Conservation (phyloP, 2,113 vertebrate species). For the Platysteira castanea region DNA sequence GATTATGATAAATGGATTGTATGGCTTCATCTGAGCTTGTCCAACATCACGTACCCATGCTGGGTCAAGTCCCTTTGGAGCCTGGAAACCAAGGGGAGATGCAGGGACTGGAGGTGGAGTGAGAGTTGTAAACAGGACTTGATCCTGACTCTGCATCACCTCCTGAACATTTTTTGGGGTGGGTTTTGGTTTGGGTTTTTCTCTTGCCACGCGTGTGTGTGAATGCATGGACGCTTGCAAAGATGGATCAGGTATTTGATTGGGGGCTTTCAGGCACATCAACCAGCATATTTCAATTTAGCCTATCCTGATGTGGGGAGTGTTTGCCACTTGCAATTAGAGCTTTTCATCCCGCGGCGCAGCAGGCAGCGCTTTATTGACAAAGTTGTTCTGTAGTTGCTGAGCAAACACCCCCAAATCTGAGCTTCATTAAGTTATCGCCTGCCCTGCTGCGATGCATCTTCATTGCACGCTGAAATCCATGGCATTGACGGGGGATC, state of each 20-base stretch:
- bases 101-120: background rate
- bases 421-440: conserved; percentile 31
- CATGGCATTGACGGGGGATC: background rate
- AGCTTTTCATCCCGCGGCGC: background rate
- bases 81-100: background rate
- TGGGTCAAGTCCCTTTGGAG: conserved; percentile 65
- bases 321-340: background rate
- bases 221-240: accelerated
- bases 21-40: conserved; percentile 51
- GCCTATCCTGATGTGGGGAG: background rate
- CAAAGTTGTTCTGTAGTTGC: conserved; percentile 41
- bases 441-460: conserved; percentile 19
- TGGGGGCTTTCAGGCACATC: background rate
- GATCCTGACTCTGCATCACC: background rate
- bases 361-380: conserved; percentile 6
- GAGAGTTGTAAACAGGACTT: background rate
- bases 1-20: conserved; percentile 81
- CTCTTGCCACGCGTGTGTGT: accelerated
- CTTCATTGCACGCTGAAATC: background rate
- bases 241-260: background rate
- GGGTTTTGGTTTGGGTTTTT: background rate
- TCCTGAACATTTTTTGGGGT: background rate
- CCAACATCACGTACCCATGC: conserved; percentile 27
- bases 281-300: background rate
- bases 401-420: conserved; percentile 52